A percentile compares a stretch with the other conserved stretches of the same genome.
Conservation (phyloP, 2,888 invertebrate species). For the Barypeithes pellucidus region DNA sequence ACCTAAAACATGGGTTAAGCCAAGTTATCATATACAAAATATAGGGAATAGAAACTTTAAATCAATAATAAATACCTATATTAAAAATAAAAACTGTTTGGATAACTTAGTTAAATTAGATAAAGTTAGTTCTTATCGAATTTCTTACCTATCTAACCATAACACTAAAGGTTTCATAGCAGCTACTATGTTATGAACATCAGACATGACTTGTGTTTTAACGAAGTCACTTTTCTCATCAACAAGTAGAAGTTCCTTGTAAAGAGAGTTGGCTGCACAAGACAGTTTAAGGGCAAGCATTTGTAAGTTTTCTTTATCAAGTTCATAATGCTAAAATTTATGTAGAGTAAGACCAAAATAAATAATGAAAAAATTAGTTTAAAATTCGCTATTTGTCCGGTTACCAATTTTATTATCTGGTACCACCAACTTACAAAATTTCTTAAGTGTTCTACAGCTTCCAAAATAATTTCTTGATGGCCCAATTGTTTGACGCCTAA, state of each 20-base stretch:
- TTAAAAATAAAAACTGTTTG: conserved; percentile 11
- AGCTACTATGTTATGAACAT: conserved; percentile 88
- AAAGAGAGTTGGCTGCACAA: conserved; percentile 85
- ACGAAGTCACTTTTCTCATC: conserved; percentile 74
- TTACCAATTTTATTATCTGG: not conserved
- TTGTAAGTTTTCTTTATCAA: conserved; percentile 94
- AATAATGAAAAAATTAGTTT: not conserved
- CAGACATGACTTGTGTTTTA: conserved; percentile 86
- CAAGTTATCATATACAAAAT: not conserved
- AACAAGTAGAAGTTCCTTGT: conserved; percentile 78
- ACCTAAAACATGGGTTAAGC: conserved; percentile 65
- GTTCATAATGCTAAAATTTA: conserved; percentile 85
- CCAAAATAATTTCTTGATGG: conserved; percentile 93
- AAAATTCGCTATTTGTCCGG: too few species aligned
- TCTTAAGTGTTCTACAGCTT: conserved; percentile 91
- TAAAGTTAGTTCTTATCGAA: too few species aligned
- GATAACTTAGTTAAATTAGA: too few species aligned
- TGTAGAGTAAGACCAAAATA: not conserved
- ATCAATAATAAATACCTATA: not conserved
- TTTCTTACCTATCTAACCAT: conserved; percentile 87
- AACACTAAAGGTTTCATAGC: conserved; percentile 90
- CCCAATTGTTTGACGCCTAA: conserved; percentile 90
- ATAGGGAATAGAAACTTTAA: not conserved
- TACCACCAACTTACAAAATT: conserved; percentile 82
- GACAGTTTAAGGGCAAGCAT: conserved; percentile 88